These are phyloP conservation scores for Fragum whitleyi DNA, from an alignment of 2,888 invertebrate species.

Conservation along the genomic window DNA sequence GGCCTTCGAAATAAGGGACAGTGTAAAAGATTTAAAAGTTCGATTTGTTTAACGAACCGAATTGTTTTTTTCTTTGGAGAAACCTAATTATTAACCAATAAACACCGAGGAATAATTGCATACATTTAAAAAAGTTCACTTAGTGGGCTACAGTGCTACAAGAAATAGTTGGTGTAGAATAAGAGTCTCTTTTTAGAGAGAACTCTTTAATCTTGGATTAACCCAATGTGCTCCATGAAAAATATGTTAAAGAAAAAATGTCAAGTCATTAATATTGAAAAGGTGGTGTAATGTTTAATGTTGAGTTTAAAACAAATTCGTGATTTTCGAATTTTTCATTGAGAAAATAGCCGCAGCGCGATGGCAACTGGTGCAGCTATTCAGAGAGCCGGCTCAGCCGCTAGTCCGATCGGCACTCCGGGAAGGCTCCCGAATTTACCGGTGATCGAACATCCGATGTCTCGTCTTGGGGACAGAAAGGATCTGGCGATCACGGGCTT, in stretches of 20 bases:
- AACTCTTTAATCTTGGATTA: neutral
- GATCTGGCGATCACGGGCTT: constrained; percentile 65
- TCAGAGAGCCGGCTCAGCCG: constrained; percentile 48
- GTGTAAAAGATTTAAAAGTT: neutral
- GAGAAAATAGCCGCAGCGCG: neutral
- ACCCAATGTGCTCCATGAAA: neutral
- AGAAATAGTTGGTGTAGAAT: neutral
- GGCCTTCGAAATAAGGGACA: no score
- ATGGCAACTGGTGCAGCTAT: constrained; percentile 62
- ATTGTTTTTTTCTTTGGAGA: neutral
- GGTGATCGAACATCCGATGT: constrained; percentile 72
- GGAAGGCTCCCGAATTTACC: constrained; percentile 66
- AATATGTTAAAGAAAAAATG: neutral
- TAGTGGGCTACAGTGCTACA: neutral
- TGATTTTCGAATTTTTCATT: no score
- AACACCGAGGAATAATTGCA: neutral
- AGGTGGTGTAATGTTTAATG: no score
- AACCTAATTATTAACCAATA: constrained; percentile 4
- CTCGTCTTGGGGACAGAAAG: constrained; percentile 62
- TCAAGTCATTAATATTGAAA: neutral
- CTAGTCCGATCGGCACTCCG: constrained; percentile 51
- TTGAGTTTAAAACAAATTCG: no score
- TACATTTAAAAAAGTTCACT: neutral
- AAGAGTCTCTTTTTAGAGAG: neutral
- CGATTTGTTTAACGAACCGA: neutral